phyloP scores from a whole-genome alignment of 2,113 vertebrate genomes.

The Dascyllus trimaculatus region DNA sequence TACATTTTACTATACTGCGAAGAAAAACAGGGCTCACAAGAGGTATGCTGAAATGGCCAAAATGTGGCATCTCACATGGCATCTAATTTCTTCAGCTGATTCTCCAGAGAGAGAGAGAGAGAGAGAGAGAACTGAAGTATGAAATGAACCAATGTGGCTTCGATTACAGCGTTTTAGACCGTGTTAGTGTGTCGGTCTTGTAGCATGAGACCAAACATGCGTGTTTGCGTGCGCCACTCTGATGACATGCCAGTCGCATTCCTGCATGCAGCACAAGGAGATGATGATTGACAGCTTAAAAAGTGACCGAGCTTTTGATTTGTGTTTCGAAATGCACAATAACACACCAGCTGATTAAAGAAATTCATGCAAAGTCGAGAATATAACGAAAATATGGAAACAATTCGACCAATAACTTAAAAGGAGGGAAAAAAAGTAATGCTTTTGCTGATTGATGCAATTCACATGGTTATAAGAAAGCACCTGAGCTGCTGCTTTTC shows the following conservation, averaged over 20 bases:
- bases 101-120: slow-evolving; percentile 38
- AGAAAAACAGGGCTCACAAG: slow-evolving; percentile 39
- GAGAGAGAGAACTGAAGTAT: slow-evolving; percentile 43
- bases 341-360: slow-evolving; percentile 6
- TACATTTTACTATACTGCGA: slow-evolving; percentile 39
- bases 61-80: slow-evolving; percentile 53
- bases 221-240: slow-evolving; percentile 3
- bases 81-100: slow-evolving; percentile 48
- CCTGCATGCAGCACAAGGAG: slow-evolving; percentile 14
- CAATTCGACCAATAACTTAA: slow-evolving; percentile 1
- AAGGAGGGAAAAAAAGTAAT: not conserved
- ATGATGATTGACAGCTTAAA: slow-evolving; percentile 25
- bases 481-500: slow-evolving; percentile 28
- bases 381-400: slow-evolving; percentile 17
- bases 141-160: slow-evolving; percentile 65
- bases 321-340: slow-evolving; percentile 6
- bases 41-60: slow-evolving; percentile 39
- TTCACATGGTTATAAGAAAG: not conserved
- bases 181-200: slow-evolving; percentile 17
- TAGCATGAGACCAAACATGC: slow-evolving; percentile 30
- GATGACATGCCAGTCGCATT: slow-evolving; percentile 43
- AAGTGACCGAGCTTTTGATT: slow-evolving; percentile 23
- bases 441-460: slow-evolving; percentile 6
- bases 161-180: slow-evolving; percentile 46
- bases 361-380: slow-evolving; percentile 5